Conservation (phyloP, 2,113 vertebrate genomes). For the Todiramphus chloris region DNA sequence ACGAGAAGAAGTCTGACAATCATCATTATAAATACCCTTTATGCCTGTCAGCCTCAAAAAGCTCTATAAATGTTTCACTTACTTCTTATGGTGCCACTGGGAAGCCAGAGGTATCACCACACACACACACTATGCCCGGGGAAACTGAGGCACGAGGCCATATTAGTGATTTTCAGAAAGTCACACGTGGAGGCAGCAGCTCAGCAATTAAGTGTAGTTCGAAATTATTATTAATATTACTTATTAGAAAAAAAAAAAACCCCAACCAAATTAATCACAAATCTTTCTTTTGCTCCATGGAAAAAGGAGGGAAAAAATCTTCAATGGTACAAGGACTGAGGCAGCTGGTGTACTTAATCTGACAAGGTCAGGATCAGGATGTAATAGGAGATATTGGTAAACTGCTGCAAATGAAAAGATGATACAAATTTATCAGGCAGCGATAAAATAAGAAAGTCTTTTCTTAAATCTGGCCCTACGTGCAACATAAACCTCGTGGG, state of each 20-base stretch:
- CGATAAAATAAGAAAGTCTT: not conserved
- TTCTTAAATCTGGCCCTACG: not conserved
- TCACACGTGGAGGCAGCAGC: fast-evolving
- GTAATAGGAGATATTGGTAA: not conserved
- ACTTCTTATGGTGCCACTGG: not conserved
- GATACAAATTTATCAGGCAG: not conserved
- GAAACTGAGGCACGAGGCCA: not conserved
- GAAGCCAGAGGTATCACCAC: not conserved
- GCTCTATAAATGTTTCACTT: not conserved
- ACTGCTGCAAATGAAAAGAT: not conserved
- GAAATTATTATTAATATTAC: no score
- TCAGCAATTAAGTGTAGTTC: not conserved
- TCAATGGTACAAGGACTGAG: not conserved
- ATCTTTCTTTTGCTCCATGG: not conserved
- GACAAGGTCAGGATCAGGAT: not conserved
- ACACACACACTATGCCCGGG: fast-evolving
- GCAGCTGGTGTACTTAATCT: not conserved
- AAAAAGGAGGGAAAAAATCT: not conserved
- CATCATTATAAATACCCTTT: not conserved
- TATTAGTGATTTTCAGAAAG: not conserved
- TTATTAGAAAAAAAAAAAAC: no score
- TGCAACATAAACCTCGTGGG: fast-evolving
- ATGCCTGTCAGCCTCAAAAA: not conserved
- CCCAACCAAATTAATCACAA: not conserved
- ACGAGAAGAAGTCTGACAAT: not conserved